Percentiles rank a stretch among this genome's conserved stretches.
Conservation (phyloP, 2,797 vertebrate genomes). For the Artibeus lituratus region DNA sequence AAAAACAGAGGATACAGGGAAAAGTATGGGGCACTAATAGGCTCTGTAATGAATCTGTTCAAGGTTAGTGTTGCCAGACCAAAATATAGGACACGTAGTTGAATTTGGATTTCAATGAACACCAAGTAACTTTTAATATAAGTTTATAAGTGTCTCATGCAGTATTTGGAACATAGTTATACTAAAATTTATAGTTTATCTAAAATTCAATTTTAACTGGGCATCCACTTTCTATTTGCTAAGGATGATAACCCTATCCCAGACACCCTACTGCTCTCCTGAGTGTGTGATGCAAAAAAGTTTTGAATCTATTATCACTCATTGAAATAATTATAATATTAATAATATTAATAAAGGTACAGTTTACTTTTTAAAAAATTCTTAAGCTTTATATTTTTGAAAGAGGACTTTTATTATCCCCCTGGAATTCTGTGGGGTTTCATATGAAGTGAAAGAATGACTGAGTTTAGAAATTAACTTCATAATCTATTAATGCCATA, state of each 20-base stretch:
- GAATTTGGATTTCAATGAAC: constrained; percentile 17
- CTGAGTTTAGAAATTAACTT: constrained; percentile 32
- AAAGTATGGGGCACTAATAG: not conserved
- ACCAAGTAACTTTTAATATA: not conserved
- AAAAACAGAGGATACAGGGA: not conserved
- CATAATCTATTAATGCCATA: constrained; percentile 32
- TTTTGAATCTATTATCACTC: not conserved
- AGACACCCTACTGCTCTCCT: not conserved
- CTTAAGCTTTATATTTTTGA: constrained; percentile 19
- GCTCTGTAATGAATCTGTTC: not conserved
- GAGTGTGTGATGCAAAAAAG: not conserved
- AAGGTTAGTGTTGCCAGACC: not conserved
- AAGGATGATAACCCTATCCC: not conserved
- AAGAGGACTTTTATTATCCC: not conserved
- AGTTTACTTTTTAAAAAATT: not conserved
- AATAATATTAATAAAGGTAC: not conserved
- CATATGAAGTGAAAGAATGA: not conserved
- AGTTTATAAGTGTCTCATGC: not conserved
- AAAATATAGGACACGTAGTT: not conserved
- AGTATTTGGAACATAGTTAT: not conserved
- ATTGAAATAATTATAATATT: constrained; percentile 19
- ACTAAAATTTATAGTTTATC: not conserved
- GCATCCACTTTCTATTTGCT: not conserved
- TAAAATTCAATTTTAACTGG: constrained; percentile 28
- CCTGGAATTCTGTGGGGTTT: constrained; percentile 6